Conservation (phyloP, 2,888 invertebrate genomes). For the Chloroclystis v-ata region DNA sequence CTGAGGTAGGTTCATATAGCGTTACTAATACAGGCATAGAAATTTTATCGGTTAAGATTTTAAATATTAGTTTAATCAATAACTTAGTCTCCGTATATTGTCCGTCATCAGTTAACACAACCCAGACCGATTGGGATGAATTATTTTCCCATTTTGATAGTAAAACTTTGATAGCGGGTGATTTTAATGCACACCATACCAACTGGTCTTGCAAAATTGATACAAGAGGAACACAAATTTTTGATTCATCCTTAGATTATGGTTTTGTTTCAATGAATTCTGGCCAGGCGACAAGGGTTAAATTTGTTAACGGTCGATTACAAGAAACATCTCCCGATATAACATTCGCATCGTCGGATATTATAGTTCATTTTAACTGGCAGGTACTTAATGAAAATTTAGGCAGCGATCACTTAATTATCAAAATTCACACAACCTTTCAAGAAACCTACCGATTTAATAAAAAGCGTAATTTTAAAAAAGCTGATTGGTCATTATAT, state of each 20-base stretch:
- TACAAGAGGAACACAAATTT: neutral
- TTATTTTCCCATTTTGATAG: neutral
- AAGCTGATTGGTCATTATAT: neutral
- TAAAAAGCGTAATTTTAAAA: neutral
- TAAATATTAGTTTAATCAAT: neutral
- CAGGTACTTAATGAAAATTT: neutral
- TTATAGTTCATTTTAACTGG: neutral
- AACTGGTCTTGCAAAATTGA: neutral
- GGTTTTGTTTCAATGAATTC: neutral
- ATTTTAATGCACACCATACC: neutral
- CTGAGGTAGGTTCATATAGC: too few relatives aligned
- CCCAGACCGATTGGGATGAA: neutral
- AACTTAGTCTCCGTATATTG: neutral
- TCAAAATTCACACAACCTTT: neutral
- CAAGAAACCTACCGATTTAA: too few relatives aligned
- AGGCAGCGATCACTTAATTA: neutral
- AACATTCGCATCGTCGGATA: neutral
- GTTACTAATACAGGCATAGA: neutral
- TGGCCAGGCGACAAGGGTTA: neutral
- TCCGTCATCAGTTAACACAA: neutral
- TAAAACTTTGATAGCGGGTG: neutral
- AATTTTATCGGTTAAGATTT: neutral
- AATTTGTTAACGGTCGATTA: neutral
- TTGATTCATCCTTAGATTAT: neutral
- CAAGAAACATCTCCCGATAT: neutral